phyloP scores from a whole-genome alignment of 2,113 vertebrate species.

The Psilopsiagon aymara region DNA sequence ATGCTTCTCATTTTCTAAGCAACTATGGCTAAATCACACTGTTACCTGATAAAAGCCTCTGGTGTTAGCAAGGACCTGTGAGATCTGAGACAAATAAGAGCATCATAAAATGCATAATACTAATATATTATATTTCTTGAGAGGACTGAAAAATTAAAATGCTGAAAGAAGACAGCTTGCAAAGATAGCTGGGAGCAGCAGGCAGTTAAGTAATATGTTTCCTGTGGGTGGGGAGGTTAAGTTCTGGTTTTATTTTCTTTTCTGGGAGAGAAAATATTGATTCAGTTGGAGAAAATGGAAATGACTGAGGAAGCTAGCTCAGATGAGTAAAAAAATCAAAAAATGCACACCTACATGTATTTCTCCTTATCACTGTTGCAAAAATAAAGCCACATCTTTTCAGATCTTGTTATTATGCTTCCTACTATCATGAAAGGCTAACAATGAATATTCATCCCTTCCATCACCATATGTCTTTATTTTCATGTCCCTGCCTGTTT shows the following conservation, averaged over 20 bases:
- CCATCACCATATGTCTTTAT: background rate
- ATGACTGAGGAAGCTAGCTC: constrained; percentile 9
- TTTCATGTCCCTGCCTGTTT: background rate
- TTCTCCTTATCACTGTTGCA: constrained; percentile 11
- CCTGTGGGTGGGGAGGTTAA: constrained; percentile 38
- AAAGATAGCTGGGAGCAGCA: background rate
- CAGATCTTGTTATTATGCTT: constrained; percentile 11
- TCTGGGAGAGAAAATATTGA: constrained; percentile 58
- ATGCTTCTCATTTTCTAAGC: background rate
- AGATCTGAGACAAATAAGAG: background rate
- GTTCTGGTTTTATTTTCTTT: constrained; percentile 53
- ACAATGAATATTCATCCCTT: constrained; percentile 49
- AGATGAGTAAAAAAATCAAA: constrained; percentile 30
- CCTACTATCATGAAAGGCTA: background rate
- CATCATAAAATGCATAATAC: background rate
- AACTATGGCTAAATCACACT: background rate
- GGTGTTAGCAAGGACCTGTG: background rate
- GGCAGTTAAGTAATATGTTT: constrained; percentile 39
- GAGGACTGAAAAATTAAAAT: constrained; percentile 13
- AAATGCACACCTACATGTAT: background rate
- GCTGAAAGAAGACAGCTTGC: background rate
- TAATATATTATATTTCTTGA: constrained; percentile 17
- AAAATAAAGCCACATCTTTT: constrained; percentile 6
- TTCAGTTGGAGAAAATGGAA: constrained; percentile 48
- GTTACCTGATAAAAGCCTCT: background rate